Conservation (phyloP, 2,113 vertebrate species). For the Arizona elegans region DNA sequence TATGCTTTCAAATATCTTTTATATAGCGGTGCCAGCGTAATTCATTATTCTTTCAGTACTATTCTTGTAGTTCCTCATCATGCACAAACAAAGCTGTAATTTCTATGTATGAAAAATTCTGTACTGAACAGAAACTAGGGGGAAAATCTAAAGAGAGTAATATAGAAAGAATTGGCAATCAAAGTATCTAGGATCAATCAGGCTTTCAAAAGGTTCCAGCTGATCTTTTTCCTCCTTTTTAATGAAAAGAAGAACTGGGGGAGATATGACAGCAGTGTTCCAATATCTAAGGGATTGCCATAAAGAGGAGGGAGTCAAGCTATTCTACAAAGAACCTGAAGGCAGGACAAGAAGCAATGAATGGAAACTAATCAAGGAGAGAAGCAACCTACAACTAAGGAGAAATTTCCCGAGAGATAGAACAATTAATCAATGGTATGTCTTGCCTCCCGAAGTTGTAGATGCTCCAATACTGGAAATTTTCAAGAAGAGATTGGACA, state of each 20-base stretch:
- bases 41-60: conserved; percentile 25
- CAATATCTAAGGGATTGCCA: not conserved
- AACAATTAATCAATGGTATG: not conserved
- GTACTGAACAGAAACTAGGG: not conserved
- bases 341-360: not conserved
- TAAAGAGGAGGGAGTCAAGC: not conserved
- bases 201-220: not conserved
- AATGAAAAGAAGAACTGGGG: not conserved
- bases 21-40: conserved; percentile 46
- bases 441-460: not conserved
- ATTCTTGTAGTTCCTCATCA: not conserved
- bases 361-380: not conserved
- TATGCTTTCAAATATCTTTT: conserved; percentile 47
- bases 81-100: not conserved
- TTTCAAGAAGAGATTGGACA: not conserved
- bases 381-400: not conserved
- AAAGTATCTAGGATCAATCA: not conserved
- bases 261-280: not conserved
- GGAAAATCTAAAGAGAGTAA: not conserved
- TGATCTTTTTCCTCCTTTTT: no score
- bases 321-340: not conserved
- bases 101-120: not conserved
- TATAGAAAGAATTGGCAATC: not conserved
- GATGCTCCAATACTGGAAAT: not conserved
- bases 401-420: not conserved